These are phyloP conservation scores for Drosophila auraria DNA, from an alignment of 1,140 invertebrate species.

Conservation along the genomic window DNA sequence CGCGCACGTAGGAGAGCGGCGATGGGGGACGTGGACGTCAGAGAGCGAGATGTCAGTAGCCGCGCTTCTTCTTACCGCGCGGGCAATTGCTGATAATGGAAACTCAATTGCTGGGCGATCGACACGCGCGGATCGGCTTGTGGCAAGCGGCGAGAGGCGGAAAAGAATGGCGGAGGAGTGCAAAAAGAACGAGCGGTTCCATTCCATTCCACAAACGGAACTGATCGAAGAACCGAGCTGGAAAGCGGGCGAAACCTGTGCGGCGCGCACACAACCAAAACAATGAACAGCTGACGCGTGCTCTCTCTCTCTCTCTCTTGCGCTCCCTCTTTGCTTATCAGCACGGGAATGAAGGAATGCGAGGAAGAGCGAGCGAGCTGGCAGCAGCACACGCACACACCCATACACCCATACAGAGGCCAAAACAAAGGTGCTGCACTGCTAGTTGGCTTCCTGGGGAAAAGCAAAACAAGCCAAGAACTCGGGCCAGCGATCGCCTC, in stretches of 20 bases:
- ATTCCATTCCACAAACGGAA: constrained; percentile 73
- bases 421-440: constrained; percentile 7
- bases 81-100: constrained; percentile 44
- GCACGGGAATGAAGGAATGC: constrained; percentile 61
- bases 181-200: constrained; percentile 54
- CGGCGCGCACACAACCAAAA: constrained; percentile 71
- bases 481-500: not conserved
- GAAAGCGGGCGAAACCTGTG: constrained; percentile 58
- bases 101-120: constrained; percentile 35
- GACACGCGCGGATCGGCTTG: constrained; percentile 42
- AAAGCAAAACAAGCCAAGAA: constrained; percentile 9
- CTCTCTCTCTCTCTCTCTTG: constrained; percentile 14
- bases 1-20: constrained; percentile 22
- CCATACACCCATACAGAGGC: not conserved
- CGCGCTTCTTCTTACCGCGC: constrained; percentile 1
- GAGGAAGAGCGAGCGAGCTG: constrained; percentile 22
- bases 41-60: constrained; percentile 37
- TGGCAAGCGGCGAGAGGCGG: constrained; percentile 9
- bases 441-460: not conserved
- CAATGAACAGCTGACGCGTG: constrained; percentile 73
- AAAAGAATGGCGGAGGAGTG: constrained; percentile 3
- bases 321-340: constrained; percentile 59
- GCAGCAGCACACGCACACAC: not conserved
- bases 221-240: constrained; percentile 67
- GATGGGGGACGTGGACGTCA: constrained; percentile 24